Conservation (phyloP, 2,113 vertebrate genomes). For the Hystrix brachyura region DNA sequence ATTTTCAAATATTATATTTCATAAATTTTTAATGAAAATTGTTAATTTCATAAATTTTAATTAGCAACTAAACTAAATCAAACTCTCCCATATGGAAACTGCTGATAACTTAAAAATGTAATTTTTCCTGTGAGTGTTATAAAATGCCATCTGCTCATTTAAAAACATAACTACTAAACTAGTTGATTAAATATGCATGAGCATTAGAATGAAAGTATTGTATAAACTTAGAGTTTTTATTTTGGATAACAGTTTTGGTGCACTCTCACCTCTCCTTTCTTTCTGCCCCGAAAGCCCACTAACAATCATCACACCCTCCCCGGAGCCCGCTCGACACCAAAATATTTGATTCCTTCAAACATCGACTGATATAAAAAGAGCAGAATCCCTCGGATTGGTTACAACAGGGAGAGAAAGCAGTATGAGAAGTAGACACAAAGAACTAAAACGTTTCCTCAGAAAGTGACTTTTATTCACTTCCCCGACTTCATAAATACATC, state of each 20-base stretch:
- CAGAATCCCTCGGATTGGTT: background rate
- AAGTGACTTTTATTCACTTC: background rate
- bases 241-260: background rate
- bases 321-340: accelerated
- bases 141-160: background rate
- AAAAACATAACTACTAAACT: background rate
- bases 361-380: background rate
- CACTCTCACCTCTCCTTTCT: background rate
- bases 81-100: background rate
- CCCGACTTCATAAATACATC: background rate
- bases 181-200: background rate
- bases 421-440: background rate
- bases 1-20: background rate
- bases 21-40: background rate
- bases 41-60: background rate
- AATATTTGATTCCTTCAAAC: accelerated
- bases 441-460: background rate
- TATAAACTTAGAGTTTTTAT: background rate
- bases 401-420: background rate
- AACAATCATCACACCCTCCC: background rate
- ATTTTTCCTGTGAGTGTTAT: background rate
- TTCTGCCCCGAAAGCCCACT: background rate
- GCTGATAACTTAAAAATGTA: background rate
- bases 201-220: background rate
- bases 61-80: background rate